Percentiles rank a stretch among this genome's conserved stretches.
These are phyloP conservation scores for Chionomys nivalis DNA, from an alignment of 2,113 vertebrate genomes.

Conservation along the genomic window DNA sequence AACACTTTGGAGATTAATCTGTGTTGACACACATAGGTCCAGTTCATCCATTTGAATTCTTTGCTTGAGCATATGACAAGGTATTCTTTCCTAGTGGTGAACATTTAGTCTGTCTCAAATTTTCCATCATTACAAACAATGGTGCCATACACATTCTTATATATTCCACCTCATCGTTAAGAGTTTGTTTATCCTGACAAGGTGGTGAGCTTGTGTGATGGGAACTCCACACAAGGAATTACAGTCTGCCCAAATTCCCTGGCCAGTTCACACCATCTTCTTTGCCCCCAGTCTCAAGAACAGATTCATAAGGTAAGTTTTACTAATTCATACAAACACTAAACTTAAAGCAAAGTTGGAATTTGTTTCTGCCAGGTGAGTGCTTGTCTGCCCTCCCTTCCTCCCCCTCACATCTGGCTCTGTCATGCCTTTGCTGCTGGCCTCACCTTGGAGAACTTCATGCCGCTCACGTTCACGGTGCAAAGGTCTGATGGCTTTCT, in stretches of 20 bases:
- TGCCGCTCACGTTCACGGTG: slow-evolving; percentile 87
- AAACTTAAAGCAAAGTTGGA: slow-evolving; percentile 16
- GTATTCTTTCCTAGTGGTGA: background rate
- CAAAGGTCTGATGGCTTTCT: slow-evolving; percentile 89
- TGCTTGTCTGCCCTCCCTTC: background rate
- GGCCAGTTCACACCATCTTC: background rate
- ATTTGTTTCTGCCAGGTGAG: background rate
- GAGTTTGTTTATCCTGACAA: background rate
- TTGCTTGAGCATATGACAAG: background rate
- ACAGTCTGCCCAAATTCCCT: background rate
- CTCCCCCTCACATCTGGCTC: background rate
- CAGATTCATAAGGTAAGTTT: slow-evolving; percentile 26
- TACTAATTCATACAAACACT: slow-evolving; percentile 34
- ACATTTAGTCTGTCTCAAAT: background rate
- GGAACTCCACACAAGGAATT: slow-evolving; percentile 27
- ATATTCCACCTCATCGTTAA: background rate
- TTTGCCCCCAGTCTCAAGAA: background rate
- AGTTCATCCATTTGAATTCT: slow-evolving; percentile 10
- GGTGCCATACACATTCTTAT: background rate
- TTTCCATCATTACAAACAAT: background rate
- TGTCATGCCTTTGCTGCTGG: background rate
- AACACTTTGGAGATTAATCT: slow-evolving; percentile 11
- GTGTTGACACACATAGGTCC: background rate
- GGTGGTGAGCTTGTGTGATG: background rate
- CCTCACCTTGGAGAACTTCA: slow-evolving; percentile 87